Percentiles rank a stretch among this genome's conserved stretches.
These are phyloP conservation scores for Patella depressa DNA, from an alignment of 2,888 invertebrate genomes.

Conservation along the genomic window DNA sequence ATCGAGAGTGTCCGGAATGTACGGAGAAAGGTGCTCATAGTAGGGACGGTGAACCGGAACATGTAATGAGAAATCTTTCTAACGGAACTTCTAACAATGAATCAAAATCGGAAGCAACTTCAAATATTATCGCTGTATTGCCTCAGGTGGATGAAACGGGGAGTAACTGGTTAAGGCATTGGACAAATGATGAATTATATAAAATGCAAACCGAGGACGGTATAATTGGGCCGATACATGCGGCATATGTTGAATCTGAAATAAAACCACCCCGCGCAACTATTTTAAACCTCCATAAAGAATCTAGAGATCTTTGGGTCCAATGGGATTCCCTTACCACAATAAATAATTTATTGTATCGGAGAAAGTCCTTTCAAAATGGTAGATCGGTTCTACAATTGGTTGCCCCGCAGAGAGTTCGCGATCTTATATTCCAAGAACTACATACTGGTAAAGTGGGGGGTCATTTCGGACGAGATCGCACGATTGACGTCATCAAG, in stretches of 20 bases:
- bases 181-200: no score
- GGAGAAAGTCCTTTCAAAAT: slow-evolving; percentile 11
- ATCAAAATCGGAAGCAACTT: no score
- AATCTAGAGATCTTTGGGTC: slow-evolving; percentile 21
- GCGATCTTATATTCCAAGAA: neutral
- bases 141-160: no score
- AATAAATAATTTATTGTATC: slow-evolving; percentile 26
- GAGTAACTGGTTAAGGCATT: no score
- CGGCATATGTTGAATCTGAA: neutral
- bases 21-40: no score
- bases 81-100: no score
- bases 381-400: slow-evolving; percentile 15
- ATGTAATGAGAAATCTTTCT: no score
- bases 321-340: slow-evolving; percentile 29
- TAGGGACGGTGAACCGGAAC: no score
- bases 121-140: no score
- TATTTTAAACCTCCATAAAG: slow-evolving; percentile 14
- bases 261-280: neutral
- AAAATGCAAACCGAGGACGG: neutral
- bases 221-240: neutral
- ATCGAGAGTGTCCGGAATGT: neutral
- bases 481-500: slow-evolving; percentile 28
- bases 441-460: slow-evolving; percentile 17
- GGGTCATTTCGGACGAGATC: slow-evolving; percentile 37
- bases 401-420: slow-evolving; percentile 27